phyloP scores from a whole-genome alignment of 2,797 vertebrate genomes.

The Columba guinea region DNA sequence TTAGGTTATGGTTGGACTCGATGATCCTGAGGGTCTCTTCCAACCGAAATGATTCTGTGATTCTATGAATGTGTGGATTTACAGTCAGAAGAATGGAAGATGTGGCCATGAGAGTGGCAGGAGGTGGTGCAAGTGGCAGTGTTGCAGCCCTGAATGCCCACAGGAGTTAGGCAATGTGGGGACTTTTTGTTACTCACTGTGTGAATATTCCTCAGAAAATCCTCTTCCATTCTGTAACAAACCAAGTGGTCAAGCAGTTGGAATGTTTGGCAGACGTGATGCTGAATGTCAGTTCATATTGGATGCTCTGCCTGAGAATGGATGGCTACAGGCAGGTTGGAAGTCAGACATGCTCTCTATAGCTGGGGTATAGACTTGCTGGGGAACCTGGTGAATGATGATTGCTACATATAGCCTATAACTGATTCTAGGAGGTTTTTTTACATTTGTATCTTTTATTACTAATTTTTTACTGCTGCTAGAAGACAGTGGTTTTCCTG shows the following conservation, averaged over 20 bases:
- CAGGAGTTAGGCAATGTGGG: background rate
- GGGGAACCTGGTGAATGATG: background rate
- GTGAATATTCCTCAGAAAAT: background rate
- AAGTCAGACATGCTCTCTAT: background rate
- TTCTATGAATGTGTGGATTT: background rate
- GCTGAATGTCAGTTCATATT: background rate
- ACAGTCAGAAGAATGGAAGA: background rate
- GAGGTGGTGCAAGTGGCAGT: background rate
- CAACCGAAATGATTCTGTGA: no score
- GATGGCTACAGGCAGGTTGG: background rate
- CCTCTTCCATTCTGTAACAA: background rate
- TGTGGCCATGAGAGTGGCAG: background rate
- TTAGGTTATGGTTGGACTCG: no score
- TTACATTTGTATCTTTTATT: accelerated
- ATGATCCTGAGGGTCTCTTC: no score
- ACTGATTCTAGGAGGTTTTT: background rate
- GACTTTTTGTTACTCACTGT: background rate
- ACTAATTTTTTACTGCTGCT: background rate
- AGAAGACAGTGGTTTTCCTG: background rate
- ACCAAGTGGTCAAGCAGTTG: background rate
- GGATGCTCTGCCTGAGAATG: background rate
- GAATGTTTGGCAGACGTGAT: background rate
- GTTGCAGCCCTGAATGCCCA: background rate
- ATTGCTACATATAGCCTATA: background rate
- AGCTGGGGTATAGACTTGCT: background rate